Percentiles rank a stretch among this genome's conserved stretches.
Evolutionary conservation across 2,113 vertebrate genomes (phyloP).

Genomic region (Narcine bancroftii): DNA sequence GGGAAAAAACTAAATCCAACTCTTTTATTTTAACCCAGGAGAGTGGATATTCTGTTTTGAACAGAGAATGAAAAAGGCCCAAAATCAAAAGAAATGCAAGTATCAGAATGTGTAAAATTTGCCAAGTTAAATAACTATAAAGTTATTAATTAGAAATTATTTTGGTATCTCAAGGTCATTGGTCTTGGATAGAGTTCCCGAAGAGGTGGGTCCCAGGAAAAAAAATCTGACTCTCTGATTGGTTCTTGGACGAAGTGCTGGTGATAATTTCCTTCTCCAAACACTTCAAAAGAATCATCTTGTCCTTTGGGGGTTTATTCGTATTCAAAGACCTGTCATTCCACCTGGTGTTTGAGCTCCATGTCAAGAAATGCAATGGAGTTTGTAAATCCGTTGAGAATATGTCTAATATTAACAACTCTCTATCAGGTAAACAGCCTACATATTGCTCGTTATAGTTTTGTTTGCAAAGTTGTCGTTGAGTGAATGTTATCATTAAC

Average conservation of each 20-base stretch:
- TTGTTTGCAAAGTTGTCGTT: neutral
- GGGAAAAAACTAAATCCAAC: too few species aligned
- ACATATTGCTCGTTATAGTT: neutral
- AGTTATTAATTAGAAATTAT: neutral
- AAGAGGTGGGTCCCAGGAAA: neutral
- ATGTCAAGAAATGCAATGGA: slow-evolving; percentile 8
- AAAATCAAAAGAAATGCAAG: neutral
- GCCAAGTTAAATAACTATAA: neutral
- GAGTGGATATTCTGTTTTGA: neutral
- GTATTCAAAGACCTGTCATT: neutral
- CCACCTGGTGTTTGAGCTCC: neutral
- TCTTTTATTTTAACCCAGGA: neutral
- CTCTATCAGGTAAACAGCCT: slow-evolving; percentile 11
- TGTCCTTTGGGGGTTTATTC: slow-evolving; percentile 16
- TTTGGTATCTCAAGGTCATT: neutral
- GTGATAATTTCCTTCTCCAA: slow-evolving; percentile 19
- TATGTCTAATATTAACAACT: slow-evolving; percentile 33
- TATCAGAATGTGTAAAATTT: neutral
- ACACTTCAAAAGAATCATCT: slow-evolving; percentile 26
- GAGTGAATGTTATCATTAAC: neutral
- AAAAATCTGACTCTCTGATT: slow-evolving; percentile 6
- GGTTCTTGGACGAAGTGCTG: neutral
- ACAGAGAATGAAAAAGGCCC: neutral
- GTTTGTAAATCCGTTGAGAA: neutral
- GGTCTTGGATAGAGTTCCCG: neutral